Evolutionary conservation across 2,797 vertebrate species (phyloP).

Genomic region (Spatula clypeata): DNA sequence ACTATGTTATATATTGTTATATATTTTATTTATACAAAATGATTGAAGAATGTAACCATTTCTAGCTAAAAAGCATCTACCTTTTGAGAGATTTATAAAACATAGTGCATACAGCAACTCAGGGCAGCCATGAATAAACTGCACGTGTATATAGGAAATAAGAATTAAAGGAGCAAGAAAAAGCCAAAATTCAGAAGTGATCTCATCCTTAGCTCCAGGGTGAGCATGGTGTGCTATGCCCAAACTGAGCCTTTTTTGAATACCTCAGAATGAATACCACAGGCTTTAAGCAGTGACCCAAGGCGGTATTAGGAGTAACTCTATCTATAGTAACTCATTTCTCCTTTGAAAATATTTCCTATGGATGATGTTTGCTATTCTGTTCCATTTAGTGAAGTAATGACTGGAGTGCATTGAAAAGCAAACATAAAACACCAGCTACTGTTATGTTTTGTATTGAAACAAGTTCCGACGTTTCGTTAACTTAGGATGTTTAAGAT

Average conservation of each 20-base stretch:
- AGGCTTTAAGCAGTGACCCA: not conserved
- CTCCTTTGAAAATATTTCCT: not conserved
- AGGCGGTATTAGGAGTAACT: not conserved
- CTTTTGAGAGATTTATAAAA: not conserved
- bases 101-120: not conserved
- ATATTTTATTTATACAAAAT: not conserved
- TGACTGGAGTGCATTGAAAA: not conserved
- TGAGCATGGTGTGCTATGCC: not conserved
- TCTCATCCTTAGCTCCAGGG: not conserved
- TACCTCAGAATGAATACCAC: rapidly evolving
- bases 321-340: not conserved
- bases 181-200: not conserved
- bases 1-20: not conserved
- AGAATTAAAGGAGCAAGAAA: not conserved
- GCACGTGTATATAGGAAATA: not conserved
- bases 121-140: not conserved
- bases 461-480: not conserved
- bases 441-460: not conserved
- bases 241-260: not conserved
- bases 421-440: not conserved
- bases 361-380: not conserved
- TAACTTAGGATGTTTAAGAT: not conserved
- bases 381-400: not conserved
- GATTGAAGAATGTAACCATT: not conserved
- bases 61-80: not conserved